Conservation (phyloP, 2,888 invertebrate genomes). For the Coleophora flavipennella region DNA sequence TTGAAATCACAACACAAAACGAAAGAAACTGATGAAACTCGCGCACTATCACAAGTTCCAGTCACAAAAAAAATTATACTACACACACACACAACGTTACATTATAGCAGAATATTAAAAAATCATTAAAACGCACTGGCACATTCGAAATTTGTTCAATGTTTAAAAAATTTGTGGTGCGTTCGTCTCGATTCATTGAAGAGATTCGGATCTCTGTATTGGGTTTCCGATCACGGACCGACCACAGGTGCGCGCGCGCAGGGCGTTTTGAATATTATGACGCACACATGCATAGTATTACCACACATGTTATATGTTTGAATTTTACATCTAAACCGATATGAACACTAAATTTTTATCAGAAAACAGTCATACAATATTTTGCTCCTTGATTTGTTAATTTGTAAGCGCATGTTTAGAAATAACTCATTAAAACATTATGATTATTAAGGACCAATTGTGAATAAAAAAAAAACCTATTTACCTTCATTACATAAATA, state of each 20-base stretch:
- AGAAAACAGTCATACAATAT: no score
- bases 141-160: neutral
- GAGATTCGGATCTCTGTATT: slow-evolving; percentile 44
- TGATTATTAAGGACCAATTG: no score
- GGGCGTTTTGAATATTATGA: no score
- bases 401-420: no score
- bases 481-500: no score
- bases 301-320: no score
- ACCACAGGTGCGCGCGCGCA: slow-evolving; percentile 25
- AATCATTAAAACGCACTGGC: neutral
- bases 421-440: no score
- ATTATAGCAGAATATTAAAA: neutral
- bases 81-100: neutral
- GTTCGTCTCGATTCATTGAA: slow-evolving; percentile 24
- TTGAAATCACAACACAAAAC: slow-evolving; percentile 8
- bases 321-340: no score
- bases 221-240: slow-evolving; percentile 50
- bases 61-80: slow-evolving; percentile 4
- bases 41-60: slow-evolving; percentile 19
- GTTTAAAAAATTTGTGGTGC: slow-evolving; percentile 10
- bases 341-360: no score
- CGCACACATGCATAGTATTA: no score
- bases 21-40: slow-evolving; percentile 2
- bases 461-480: no score
- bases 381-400: no score